Evolutionary conservation across 1,140 invertebrate genomes (phyloP), one percentile per base, ranked within the genome.

Genomic region (Drosophila bocki): DNA sequence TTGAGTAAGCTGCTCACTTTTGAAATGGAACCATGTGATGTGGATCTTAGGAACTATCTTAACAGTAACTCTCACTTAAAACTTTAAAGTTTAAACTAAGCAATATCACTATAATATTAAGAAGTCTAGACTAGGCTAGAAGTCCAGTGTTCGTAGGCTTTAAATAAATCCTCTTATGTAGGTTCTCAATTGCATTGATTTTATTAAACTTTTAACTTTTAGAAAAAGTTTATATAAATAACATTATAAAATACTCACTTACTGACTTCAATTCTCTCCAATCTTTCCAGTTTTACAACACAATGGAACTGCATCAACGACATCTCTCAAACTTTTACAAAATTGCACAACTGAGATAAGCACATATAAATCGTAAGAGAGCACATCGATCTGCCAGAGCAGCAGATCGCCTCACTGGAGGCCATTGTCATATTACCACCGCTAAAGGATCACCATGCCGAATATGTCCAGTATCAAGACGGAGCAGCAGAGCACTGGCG

Each of bases 251-350:
- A 47, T 17, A 26, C 19, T 15, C 12, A 22, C 8, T 26, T 11
- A 50, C 8, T n/a, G 5, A 50, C 9, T 17, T 22, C 2, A 5
- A 13, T 0, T 35, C n/a, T n/a, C 33, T 15, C 5, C 3, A 42
- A 3, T 48, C 11, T 69, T 33, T 83, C 0, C 33, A 91, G 83
- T 72, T 80, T 62, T 78, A 82, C 72, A 68, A 69, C 74, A 81
- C 82, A 91, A 92, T 92, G 91, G 82, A 85, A 88, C 83, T 92
- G 59, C 84, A 92, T 80, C 91, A 92, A 78, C 86, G 91, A 74
- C 91, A 92, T 82, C 84, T 92, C 13, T 92, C 91, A 48, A 91
- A 92, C 54, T 92, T 92, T 71, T 92, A 92, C 77, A 92, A 92
- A 56, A 81, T 76, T 91, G 86, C 83, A 91, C 75, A 80, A 63